Conservation (phyloP, 1,140 invertebrate species). For the Batillaria attramentaria region DNA sequence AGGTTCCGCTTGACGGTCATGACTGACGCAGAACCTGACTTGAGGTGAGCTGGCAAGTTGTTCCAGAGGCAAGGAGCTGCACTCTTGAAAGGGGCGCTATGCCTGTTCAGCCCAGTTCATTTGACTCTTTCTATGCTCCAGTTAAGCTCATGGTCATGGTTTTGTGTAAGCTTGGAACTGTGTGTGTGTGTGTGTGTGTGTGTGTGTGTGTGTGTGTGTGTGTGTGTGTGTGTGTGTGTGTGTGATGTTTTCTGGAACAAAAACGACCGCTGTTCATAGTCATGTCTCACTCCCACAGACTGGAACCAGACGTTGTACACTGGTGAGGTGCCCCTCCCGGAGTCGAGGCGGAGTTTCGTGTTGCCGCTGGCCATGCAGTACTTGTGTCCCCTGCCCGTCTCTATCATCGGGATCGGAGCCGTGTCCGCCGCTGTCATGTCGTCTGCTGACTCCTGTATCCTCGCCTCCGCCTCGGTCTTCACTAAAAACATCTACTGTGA, state of each 20-base stretch:
- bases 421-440: conserved; percentile 99
- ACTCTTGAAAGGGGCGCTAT: too few relatives aligned
- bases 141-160: background rate
- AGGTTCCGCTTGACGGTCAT: too few relatives aligned
- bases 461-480: conserved; percentile 98
- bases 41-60: too few relatives aligned
- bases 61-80: too few relatives aligned
- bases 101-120: too few relatives aligned
- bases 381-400: conserved; percentile 91
- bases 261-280: too few relatives aligned
- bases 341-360: conserved; percentile 87
- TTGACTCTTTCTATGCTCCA: background rate
- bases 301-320: conserved; percentile 94
- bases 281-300: too few relatives aligned
- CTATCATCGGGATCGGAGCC: conserved; percentile 97
- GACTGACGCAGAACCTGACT: too few relatives aligned
- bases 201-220: background rate
- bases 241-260: too few relatives aligned
- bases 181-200: background rate
- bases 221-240: too few relatives aligned
- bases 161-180: background rate
- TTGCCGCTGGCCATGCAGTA: conserved; percentile 94
- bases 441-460: conserved; percentile 94
- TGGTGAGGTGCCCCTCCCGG: conserved; percentile 77
- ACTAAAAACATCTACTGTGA: conserved; percentile 97